phyloP scores from a whole-genome alignment of 1,140 invertebrate species.

The Lineus longissimus region DNA sequence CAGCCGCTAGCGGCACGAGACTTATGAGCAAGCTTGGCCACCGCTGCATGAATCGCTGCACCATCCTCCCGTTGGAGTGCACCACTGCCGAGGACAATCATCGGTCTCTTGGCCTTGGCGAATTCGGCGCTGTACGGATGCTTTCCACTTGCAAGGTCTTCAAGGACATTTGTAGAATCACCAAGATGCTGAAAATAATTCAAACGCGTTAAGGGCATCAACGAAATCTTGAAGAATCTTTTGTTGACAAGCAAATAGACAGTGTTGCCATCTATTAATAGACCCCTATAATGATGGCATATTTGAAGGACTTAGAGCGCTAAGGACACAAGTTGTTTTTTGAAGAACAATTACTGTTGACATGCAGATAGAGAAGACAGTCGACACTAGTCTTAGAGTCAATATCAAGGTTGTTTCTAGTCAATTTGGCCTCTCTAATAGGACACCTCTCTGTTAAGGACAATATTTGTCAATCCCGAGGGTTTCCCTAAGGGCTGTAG shows the following conservation, averaged over 20 bases:
- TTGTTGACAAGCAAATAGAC: slow-evolving; percentile 21
- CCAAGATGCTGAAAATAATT: slow-evolving; percentile 80
- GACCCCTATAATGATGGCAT: too few species aligned
- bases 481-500: too few species aligned
- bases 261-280: too few species aligned
- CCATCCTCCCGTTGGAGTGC: slow-evolving; percentile 77
- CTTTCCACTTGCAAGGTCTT: slow-evolving; percentile 69
- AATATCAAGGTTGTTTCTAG: too few species aligned
- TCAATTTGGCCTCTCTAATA: too few species aligned
- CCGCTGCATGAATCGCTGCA: slow-evolving; percentile 55
- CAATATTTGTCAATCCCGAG: too few species aligned
- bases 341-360: too few species aligned
- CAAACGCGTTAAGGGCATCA: slow-evolving; percentile 10
- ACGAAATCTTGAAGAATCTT: background rate
- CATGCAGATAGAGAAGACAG: too few species aligned
- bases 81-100: slow-evolving; percentile 87
- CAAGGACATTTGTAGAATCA: slow-evolving; percentile 67
- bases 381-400: too few species aligned
- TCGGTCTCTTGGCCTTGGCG: slow-evolving; percentile 76
- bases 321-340: too few species aligned
- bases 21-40: slow-evolving; percentile 34
- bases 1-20: slow-evolving; percentile 25
- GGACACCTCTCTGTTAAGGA: too few species aligned
- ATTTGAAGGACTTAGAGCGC: too few species aligned
- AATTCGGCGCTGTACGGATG: slow-evolving; percentile 73